phyloP scores from a whole-genome alignment of 30 jellyfish, hydroid and myxozoan genomes.

The Pelagia noctiluca region DNA sequence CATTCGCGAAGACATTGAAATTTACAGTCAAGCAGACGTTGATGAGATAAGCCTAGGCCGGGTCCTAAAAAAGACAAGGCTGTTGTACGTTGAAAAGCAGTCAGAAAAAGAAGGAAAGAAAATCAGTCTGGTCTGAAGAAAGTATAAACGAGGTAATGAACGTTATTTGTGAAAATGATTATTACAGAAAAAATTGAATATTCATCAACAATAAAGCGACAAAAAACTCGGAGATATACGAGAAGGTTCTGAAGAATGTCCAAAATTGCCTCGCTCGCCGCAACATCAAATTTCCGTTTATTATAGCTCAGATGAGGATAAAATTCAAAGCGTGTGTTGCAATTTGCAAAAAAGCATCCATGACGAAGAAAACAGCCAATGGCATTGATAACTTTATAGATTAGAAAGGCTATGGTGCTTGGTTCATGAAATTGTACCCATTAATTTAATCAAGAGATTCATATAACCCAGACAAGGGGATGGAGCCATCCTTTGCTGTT shows the following conservation, averaged over 20 bases:
- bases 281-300: not conserved
- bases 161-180: not conserved
- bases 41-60: too few relatives aligned
- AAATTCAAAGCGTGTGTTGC: conserved; percentile 45
- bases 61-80: too few relatives aligned
- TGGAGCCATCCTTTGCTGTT: conserved; percentile 29
- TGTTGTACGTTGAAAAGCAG: too few relatives aligned
- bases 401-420: conserved; percentile 28
- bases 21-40: too few relatives aligned
- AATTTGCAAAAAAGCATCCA: conserved; percentile 50
- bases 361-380: conserved; percentile 32
- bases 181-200: not conserved
- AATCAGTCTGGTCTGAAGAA: conserved; percentile 1
- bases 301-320: conserved; percentile 25
- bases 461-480: conserved; percentile 9
- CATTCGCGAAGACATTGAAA: too few relatives aligned
- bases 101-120: not conserved
- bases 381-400: conserved; percentile 4
- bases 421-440: conserved; percentile 33
- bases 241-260: conserved; percentile 19
- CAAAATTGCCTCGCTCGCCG: conserved; percentile 16
- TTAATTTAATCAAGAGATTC: conserved; percentile 19
- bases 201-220: conserved; percentile 36
- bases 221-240: conserved; percentile 32
- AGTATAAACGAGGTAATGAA: conserved; percentile 1